phyloP scores from a whole-genome alignment of 2,888 invertebrate species.

The Agriotes lineatus region DNA sequence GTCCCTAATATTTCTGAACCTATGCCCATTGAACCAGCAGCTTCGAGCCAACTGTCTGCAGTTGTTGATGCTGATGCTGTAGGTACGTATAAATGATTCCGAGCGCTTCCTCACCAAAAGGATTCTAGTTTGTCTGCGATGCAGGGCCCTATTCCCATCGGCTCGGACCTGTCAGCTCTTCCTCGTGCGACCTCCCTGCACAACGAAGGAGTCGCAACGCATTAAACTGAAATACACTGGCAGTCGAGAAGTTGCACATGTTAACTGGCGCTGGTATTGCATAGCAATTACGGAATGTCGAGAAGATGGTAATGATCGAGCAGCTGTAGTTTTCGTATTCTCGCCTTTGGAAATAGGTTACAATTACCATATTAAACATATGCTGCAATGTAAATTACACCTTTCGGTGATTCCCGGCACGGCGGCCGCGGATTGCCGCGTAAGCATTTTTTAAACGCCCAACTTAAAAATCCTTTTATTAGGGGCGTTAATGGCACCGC shows the following conservation, averaged over 20 bases:
- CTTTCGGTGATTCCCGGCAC: slow-evolving; percentile 36
- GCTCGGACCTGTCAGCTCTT: too few relatives aligned
- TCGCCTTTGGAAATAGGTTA: slow-evolving; percentile 52
- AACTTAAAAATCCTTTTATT: slow-evolving; percentile 10
- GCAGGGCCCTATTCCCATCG: too few relatives aligned
- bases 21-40: too few relatives aligned
- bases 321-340: slow-evolving; percentile 47
- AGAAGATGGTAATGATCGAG: slow-evolving; percentile 39
- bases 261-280: slow-evolving; percentile 32
- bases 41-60: too few relatives aligned
- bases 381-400: slow-evolving; percentile 45
- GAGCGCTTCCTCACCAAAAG: too few relatives aligned
- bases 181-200: too few relatives aligned
- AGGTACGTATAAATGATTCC: too few relatives aligned
- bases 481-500: slow-evolving; percentile 34
- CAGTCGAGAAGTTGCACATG: slow-evolving; percentile 25
- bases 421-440: slow-evolving; percentile 22
- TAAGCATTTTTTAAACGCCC: slow-evolving; percentile 33
- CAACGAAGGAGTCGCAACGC: too few relatives aligned
- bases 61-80: too few relatives aligned
- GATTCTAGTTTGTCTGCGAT: too few relatives aligned
- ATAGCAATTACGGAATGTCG: slow-evolving; percentile 38
- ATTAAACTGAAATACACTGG: too few relatives aligned
- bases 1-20: too few relatives aligned
- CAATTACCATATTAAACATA: slow-evolving; percentile 52